Base-by-base conservation (phyloP, 2,888 invertebrate genomes). In the Diloba caeruleocephala region DNA sequence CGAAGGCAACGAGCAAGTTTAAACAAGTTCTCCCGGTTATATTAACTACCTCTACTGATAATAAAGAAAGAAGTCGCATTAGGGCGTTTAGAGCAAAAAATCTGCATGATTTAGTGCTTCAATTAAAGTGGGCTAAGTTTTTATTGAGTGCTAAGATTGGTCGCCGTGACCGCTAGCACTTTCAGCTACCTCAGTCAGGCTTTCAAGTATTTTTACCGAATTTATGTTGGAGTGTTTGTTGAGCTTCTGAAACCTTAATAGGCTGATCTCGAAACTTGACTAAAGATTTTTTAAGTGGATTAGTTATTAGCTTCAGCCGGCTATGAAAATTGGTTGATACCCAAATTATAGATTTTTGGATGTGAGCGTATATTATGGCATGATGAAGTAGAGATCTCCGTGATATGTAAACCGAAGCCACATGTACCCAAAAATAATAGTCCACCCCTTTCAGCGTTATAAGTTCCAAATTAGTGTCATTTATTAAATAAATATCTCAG, bases 21-120 rank as follows among this genome's bases (percentile, higher is more conserved):
- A 70, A 71, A 66, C 60, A 74, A 71, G 71, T 65, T 71, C 46
- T 29, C 36, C 23, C 59, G 37, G 70, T 60, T 50, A 64, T 58
- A 65, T 63, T 66, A 71, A 71, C 52, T 71, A 60, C 58, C 32
- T 62, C 53, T 43, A 69, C 54, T 60, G 58, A 60, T 66, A 70
- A 57, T 58, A 70, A 67, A 71, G 60, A 63, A 71, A 74, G 52
- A 71, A 71, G 38, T 74, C 71, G 56, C 71, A 66, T 71, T 71
- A 74, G 14, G 39, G 33, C 67, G 58, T 63, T 74, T 71, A 74
- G 56, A 63, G 55, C 34, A 60, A 61, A 56, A n/a, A 63, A 63
- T 52, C 43, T 66, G 58, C 44, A 62, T 70, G 71, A 71, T 73
- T 65, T 70, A 71, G 33, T 54, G 32, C 37, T 60, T 39, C 55